Evolutionary conservation across 2,888 invertebrate species (phyloP).

Genomic region (Cosmia trapezina): DNA sequence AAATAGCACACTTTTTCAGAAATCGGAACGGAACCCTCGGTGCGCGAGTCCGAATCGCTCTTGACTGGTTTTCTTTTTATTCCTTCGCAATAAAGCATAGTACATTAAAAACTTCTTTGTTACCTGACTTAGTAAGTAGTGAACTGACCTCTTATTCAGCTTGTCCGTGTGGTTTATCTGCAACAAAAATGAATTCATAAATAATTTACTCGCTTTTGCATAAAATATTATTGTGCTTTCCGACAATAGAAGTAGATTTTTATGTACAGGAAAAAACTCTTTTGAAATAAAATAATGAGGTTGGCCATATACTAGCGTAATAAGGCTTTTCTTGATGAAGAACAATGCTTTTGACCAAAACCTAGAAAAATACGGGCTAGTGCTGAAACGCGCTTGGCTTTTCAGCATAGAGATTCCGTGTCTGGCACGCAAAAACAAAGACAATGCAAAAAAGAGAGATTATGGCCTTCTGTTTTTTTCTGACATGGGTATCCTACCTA

Average conservation of each 20-base stretch:
- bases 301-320: background rate
- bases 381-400: background rate
- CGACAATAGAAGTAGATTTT: constrained; percentile 21
- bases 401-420: background rate
- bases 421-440: background rate
- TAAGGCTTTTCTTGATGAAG: background rate
- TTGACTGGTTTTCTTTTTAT: no score
- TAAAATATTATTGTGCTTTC: constrained; percentile 45
- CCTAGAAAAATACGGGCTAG: background rate
- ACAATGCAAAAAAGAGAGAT: background rate
- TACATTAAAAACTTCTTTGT: constrained; percentile 38
- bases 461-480: background rate
- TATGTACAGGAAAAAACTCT: background rate
- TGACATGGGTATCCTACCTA: background rate
- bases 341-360: background rate
- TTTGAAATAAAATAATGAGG: constrained; percentile 5
- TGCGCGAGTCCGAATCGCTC: no score
- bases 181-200: constrained; percentile 63
- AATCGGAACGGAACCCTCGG: no score
- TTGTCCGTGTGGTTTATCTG: constrained; percentile 56
- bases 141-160: constrained; percentile 62
- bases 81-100: constrained; percentile 7
- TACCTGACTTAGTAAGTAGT: constrained; percentile 19
- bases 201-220: constrained; percentile 45
- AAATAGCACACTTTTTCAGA: no score